phyloP scores from a whole-genome alignment of 1,140 invertebrate species.

The Bombus pascuorum region DNA sequence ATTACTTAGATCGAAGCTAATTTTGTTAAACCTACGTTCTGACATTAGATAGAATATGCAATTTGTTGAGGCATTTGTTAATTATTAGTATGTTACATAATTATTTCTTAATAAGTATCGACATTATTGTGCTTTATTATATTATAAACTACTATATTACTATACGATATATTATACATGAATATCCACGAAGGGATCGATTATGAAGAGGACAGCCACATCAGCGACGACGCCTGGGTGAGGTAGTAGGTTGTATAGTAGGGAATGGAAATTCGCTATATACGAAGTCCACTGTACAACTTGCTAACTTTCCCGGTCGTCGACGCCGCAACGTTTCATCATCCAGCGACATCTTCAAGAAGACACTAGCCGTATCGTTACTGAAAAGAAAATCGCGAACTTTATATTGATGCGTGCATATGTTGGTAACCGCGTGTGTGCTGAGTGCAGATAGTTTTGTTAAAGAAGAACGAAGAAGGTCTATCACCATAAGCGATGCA shows the following conservation, averaged over 20 bases:
- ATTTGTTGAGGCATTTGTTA: background rate
- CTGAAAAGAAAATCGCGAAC: background rate
- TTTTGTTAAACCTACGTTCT: background rate
- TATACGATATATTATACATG: background rate
- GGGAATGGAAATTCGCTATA: constrained; percentile 85
- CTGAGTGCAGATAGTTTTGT: background rate
- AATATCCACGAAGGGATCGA: background rate
- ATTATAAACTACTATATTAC: background rate
- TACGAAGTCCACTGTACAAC: constrained; percentile 87
- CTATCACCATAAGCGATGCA: background rate
- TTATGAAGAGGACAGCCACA: constrained; percentile 24
- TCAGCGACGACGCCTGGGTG: constrained; percentile 83
- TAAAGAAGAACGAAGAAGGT: background rate
- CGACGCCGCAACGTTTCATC: constrained; percentile 74
- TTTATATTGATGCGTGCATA: background rate
- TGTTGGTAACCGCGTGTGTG: background rate
- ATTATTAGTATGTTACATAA: background rate
- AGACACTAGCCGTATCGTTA: background rate
- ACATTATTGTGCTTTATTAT: background rate
- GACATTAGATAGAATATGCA: background rate
- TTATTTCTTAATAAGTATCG: background rate
- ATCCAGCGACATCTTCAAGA: background rate
- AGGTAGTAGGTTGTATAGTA: constrained; percentile 92
- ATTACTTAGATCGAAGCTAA: background rate
- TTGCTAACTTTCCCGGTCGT: constrained; percentile 88